These are phyloP conservation scores for Solenodon paradoxus DNA, from an alignment of 2,113 vertebrate species.

Conservation along the genomic window DNA sequence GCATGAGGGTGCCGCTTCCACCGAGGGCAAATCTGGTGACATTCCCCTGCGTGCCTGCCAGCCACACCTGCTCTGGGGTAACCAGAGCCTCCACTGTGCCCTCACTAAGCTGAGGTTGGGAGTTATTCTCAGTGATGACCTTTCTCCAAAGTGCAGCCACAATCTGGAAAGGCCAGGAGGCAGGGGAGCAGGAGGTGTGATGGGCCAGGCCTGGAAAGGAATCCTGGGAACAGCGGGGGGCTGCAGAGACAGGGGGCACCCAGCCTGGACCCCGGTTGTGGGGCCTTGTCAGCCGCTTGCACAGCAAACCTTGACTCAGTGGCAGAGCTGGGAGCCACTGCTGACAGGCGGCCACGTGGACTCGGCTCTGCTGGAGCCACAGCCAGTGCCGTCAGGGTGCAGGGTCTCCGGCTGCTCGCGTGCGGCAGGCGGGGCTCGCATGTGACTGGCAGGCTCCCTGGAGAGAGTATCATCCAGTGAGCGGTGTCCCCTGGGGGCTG, in stretches of 20 bases:
- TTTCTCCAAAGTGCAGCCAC: conserved; percentile 18
- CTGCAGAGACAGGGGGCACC: not conserved
- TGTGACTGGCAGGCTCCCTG: not conserved
- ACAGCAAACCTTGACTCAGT: not conserved
- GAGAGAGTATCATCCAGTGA: not conserved
- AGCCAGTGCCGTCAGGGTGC: no score
- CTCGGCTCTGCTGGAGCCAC: not conserved
- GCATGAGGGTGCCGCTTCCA: not conserved
- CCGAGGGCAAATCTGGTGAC: not conserved
- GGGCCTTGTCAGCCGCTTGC: not conserved
- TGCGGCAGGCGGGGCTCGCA: not conserved
- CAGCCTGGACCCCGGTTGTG: not conserved
- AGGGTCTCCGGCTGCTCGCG: no score
- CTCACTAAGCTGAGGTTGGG: not conserved
- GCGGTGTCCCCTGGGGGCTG: not conserved
- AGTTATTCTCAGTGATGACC: conserved; percentile 75
- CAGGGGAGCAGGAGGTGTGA: not conserved
- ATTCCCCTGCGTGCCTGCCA: not conserved
- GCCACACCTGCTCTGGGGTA: conserved; percentile 42
- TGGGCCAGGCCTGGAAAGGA: not conserved
- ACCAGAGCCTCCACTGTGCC: not conserved
- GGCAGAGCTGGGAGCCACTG: not conserved
- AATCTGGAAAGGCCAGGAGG: conserved; percentile 54
- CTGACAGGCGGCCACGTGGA: not conserved
- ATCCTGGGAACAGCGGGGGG: not conserved